phyloP scores from a whole-genome alignment of 2,113 vertebrate genomes.

The Grammomys surdaster region DNA sequence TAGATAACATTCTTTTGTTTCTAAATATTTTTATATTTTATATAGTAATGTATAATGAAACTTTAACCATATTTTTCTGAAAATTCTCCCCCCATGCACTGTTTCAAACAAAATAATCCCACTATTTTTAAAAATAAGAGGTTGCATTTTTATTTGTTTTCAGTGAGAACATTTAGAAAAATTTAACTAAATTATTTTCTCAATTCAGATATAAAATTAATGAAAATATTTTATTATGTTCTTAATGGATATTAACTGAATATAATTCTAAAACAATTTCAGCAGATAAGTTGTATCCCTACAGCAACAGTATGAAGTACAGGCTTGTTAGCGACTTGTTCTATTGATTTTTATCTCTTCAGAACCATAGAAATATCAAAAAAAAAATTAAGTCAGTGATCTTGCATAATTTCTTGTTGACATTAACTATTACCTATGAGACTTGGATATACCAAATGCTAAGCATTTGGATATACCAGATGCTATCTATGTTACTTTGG shows the following conservation, averaged over 20 bases:
- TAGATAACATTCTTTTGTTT: too few species aligned
- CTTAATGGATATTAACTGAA: conserved; percentile 33
- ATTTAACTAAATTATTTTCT: conserved; percentile 36
- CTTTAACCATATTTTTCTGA: too few species aligned
- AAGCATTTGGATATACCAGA: not conserved
- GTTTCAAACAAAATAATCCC: too few species aligned
- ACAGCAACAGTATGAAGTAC: not conserved
- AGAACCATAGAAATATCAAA: conserved; percentile 8
- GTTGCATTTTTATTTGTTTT: not conserved
- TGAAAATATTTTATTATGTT: conserved; percentile 36
- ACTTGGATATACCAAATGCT: not conserved
- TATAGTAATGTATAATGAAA: too few species aligned
- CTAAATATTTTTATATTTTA: too few species aligned
- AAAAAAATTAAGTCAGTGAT: not conserved
- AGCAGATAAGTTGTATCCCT: not conserved
- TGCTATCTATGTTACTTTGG: not conserved
- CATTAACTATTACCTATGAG: not conserved
- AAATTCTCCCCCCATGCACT: too few species aligned
- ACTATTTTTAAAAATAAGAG: too few species aligned
- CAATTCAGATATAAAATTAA: conserved; percentile 47
- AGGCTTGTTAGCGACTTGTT: not conserved
- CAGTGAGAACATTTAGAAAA: not conserved
- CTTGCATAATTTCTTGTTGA: not conserved
- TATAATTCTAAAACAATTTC: not conserved
- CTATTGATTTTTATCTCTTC: conserved; percentile 49